Evolutionary conservation across 2,888 invertebrate species (phyloP).

Genomic region (Protodeltote pygarga): DNA sequence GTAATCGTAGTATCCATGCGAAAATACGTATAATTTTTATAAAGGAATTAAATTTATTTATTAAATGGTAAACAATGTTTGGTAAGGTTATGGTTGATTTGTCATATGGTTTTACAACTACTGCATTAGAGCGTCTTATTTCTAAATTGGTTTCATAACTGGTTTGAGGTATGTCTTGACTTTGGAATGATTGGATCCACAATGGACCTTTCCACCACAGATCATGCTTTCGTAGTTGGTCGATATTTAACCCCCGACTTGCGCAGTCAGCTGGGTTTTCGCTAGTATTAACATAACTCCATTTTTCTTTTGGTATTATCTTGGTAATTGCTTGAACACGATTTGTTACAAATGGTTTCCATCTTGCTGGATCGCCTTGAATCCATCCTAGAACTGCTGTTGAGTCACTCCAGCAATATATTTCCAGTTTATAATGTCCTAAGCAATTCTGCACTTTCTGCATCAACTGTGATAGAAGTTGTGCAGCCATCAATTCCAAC

Average conservation of each 20-base stretch:
- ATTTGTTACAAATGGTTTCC: constrained; percentile 1
- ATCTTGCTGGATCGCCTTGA: neutral
- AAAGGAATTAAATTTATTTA: neutral
- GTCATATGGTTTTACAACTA: neutral
- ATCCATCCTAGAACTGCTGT: neutral
- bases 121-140: neutral
- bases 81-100: too few species aligned
- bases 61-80: neutral
- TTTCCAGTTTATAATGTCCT: neutral
- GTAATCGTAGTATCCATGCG: neutral
- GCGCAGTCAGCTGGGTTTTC: constrained; percentile 4
- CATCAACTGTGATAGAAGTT: neutral
- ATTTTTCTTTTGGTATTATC: neutral
- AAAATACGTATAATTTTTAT: neutral
- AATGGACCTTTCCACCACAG: neutral
- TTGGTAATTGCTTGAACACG: neutral
- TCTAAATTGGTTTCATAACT: neutral
- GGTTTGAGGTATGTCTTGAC: neutral
- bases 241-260: neutral
- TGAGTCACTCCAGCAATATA: constrained; percentile 1
- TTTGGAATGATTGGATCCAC: neutral
- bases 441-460: neutral
- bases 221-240: neutral
- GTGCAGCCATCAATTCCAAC: neutral
- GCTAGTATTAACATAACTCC: constrained; percentile 2